Base-by-base conservation (phyloP, 2,888 invertebrate genomes). In the Panorpa germanica region DNA sequence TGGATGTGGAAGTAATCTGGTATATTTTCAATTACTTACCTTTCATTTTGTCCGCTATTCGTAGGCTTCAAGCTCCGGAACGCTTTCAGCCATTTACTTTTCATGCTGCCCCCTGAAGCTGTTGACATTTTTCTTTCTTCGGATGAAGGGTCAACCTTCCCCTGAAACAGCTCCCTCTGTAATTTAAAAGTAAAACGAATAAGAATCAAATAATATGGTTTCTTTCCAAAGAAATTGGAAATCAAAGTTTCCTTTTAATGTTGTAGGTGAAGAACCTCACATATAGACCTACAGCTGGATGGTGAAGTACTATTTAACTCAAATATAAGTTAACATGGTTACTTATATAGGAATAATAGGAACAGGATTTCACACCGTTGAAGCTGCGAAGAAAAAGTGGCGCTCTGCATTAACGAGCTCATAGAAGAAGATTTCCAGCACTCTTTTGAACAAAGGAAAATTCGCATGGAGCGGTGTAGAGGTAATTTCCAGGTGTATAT, bases 21-120 rank as follows among this genome's bases (percentile, higher is more conserved):
- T n/a, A n/a, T n/a, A n/a, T n/a, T n/a, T n/a, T n/a, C n/a, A n/a
- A n/a, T 18, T 27, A 62, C 70, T 68, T 54, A 74, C 74, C 72
- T 74, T 50, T 74, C 72, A 33, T 53, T 45, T 44, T 48, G 50
- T 43, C 49, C 47, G n/a, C 61, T 65, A 40, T 65, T 65, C 42
- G 77, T 76, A 23, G 83, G 82, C 59, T 88, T 88, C 41, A 93
- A 65, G 56, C 85, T 88, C 53, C 85, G 80, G 65, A 93, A 88
- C 40, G 93, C 93, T 58, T 91, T 93, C 47, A 91, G 63, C 93
- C 93, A 93, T 65, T 91, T 91, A 52, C 81, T 86, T 63, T 91
- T 91, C 73, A 91, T 91, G 55, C 80, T 78, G 47, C 78, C 76
- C 40, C 78, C 75, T 41, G 81, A 82, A 34, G 80, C 73, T 30